Conservation (phyloP, 1,140 invertebrate genomes). For the Panulirus ornatus region DNA sequence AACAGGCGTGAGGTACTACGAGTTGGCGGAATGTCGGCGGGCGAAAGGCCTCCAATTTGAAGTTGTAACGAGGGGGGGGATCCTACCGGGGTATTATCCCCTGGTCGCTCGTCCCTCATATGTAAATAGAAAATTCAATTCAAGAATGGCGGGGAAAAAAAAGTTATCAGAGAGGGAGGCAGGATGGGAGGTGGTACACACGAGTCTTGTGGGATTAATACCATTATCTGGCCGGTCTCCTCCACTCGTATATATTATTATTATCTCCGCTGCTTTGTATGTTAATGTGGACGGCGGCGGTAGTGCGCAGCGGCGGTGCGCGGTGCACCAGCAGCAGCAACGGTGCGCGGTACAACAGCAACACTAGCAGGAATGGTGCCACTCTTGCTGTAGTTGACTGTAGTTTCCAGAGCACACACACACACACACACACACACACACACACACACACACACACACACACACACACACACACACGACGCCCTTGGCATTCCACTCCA, state of each 20-base stretch:
- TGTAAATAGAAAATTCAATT: conserved; percentile 57
- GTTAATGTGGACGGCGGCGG: conserved; percentile 13
- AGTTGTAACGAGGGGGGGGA: conserved; percentile 39
- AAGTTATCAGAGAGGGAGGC: conserved; percentile 35
- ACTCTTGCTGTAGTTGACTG: neutral
- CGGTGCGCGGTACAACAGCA: neutral
- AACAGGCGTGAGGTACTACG: neutral
- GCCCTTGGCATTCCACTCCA: too few relatives aligned
- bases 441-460: too few relatives aligned
- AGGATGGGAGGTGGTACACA: neutral
- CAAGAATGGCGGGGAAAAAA: conserved; percentile 15
- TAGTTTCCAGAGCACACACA: neutral
- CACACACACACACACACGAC: too few relatives aligned
- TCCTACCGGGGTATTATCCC: conserved; percentile 5
- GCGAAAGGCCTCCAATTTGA: conserved; percentile 31
- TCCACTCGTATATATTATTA: conserved; percentile 45
- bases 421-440: neutral
- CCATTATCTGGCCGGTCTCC: conserved; percentile 46
- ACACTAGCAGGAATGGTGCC: neutral
- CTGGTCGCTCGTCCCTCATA: conserved; percentile 34
- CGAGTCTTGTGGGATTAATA: conserved; percentile 48
- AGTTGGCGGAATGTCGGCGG: conserved; percentile 22
- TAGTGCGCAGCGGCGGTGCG: neutral
- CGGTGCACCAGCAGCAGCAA: too few relatives aligned
- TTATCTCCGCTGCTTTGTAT: conserved; percentile 53